Conservation (phyloP, 2,888 invertebrate species). For the Drosophila paranaensis region DNA sequence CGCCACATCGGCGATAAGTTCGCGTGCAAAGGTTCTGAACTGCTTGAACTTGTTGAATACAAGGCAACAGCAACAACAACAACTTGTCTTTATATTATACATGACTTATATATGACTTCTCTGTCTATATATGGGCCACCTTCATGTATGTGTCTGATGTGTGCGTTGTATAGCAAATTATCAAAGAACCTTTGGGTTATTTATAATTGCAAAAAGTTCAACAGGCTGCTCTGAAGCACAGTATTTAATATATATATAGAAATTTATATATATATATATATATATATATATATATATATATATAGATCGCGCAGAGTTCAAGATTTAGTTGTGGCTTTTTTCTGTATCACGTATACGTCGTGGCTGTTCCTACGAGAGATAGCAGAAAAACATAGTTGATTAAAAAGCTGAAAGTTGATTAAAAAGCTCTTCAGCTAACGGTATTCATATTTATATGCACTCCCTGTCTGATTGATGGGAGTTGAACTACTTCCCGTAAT, state of each 20-base stretch:
- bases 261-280: neutral
- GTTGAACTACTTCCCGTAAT: neutral
- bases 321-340: neutral
- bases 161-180: constrained; percentile 48
- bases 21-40: constrained; percentile 80
- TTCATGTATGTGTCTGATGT: constrained; percentile 20
- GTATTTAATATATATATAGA: no score
- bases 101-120: constrained; percentile 17
- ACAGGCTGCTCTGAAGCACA: neutral
- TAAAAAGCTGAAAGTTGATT: constrained; percentile 1
- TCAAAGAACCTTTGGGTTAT: constrained; percentile 39
- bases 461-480: neutral
- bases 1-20: constrained; percentile 69
- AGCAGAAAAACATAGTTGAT: neutral
- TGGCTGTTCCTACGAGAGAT: no score
- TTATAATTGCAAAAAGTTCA: constrained; percentile 11
- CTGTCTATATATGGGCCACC: constrained; percentile 36
- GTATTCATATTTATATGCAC: neutral
- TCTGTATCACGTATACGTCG: constrained; percentile 3
- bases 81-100: constrained; percentile 34
- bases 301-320: neutral
- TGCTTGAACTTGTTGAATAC: constrained; percentile 69
- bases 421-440: neutral
- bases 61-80: constrained; percentile 33
- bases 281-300: neutral